Base-by-base conservation (phyloP, 1,140 invertebrate genomes). In the Pinna nobilis region DNA sequence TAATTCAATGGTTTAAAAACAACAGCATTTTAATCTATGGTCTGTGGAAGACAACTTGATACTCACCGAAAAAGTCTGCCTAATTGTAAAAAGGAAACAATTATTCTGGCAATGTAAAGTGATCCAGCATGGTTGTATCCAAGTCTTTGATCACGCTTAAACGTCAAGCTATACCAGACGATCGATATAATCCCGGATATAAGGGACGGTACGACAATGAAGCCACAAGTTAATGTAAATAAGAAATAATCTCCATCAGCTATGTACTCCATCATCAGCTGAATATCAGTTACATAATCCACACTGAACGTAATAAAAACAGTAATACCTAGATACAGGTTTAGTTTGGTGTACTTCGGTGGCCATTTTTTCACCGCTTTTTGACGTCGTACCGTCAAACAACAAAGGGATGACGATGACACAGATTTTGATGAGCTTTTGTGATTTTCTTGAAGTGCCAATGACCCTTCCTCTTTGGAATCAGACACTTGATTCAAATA, bases 171-270 rank as follows among this genome's bases (percentile, higher is more conserved):
- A 35, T 61, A 61, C 59, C 59, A 61, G 23, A 61, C 44, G 11
- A 61, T 25, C 6, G 59, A 61, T n/a, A 61, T 61, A 4, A 61
- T 28, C 5, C 59, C 59, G 18, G 59, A 61, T 25, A 61, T 61
- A 23, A 61, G 11, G 35, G 59, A 61, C 5, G 59, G 59, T 23
- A 61, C 59, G 2, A 44, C n/a, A 20, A 61, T 61, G 9, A 61
- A 61, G n/a, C 33, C 59, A 1, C 25, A 23, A 0, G 59, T 61
- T 15, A 61, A 37, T 18, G 28, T 28, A 4, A 61, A 20, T 20
- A 39, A 35, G 2, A 25, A 20, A 1, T 20, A 41, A 28, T 35
- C 37, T 3, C 28, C 5, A 7, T 61, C 39, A 2, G n/a, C 15
- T 18, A 39, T 39, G 35, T 61, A 61, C 2, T 33, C 33, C 9